phyloP scores from a whole-genome alignment of 2,888 invertebrate genomes.

The Trichogramma dendrolimi region DNA sequence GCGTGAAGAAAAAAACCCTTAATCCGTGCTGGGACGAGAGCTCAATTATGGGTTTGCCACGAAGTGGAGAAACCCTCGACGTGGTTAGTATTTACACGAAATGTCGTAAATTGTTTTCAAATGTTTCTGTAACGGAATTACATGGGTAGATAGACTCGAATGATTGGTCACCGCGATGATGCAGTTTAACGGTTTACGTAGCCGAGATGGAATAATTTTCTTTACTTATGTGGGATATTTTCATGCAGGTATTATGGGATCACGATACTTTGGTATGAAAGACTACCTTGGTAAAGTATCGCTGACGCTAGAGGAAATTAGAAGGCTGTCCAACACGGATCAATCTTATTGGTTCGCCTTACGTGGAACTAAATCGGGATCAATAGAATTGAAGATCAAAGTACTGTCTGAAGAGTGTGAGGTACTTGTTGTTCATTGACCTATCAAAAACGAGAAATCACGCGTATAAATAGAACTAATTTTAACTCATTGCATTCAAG shows the following conservation, averaged over 20 bases:
- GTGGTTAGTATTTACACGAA: constrained; percentile 47
- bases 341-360: constrained; percentile 52
- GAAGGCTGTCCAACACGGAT: constrained; percentile 51
- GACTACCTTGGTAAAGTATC: constrained; percentile 56
- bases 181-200: not conserved
- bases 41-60: constrained; percentile 54
- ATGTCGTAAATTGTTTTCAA: not conserved
- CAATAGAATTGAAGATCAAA: constrained; percentile 53
- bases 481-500: constrained; percentile 27
- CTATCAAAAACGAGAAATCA: not conserved
- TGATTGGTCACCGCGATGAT: too few species aligned
- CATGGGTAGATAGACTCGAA: too few species aligned
- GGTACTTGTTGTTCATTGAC: constrained; percentile 29
- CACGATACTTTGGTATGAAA: constrained; percentile 56
- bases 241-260: constrained; percentile 53
- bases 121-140: not conserved
- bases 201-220: not conserved
- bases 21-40: constrained; percentile 57
- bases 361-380: constrained; percentile 53
- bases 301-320: constrained; percentile 53
- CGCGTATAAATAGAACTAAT: not conserved
- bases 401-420: constrained; percentile 49
- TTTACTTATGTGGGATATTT: not conserved
- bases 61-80: constrained; percentile 50
- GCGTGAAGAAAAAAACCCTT: constrained; percentile 56